Conservation (phyloP, 2,888 invertebrate species). For the Rhamphomyia laevipes region DNA sequence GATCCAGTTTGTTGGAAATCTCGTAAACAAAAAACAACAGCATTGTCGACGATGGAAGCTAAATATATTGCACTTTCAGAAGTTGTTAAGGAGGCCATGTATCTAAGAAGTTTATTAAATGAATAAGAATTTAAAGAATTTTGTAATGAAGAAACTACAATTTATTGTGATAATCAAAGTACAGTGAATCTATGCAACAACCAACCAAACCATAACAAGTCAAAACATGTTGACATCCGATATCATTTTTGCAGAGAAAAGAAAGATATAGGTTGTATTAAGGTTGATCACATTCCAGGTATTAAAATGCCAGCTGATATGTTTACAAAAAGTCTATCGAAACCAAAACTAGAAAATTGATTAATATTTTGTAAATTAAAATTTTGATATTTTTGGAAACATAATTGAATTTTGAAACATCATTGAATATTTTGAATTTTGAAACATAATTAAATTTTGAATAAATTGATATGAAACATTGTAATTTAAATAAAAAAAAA, state of each 20-base stretch:
- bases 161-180: not conserved
- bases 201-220: constrained; percentile 1
- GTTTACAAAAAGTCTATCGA: not conserved
- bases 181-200: not conserved
- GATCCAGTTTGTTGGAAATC: constrained; percentile 7
- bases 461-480: not conserved
- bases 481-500: not conserved
- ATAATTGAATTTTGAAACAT: not conserved
- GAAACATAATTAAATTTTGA: not conserved
- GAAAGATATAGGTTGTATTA: not conserved
- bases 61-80: constrained; percentile 6
- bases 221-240: constrained; percentile 3
- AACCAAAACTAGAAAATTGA: not conserved
- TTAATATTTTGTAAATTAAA: not conserved
- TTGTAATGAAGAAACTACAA: not conserved
- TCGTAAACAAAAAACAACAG: constrained; percentile 4
- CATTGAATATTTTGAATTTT: not conserved
- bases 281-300: not conserved
- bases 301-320: constrained; percentile 1
- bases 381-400: not conserved
- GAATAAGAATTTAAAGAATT: not conserved
- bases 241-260: not conserved
- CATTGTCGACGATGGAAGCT: constrained; percentile 8
- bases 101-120: constrained; percentile 2
- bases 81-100: constrained; percentile 7